phyloP scores from a whole-genome alignment of 2,888 invertebrate genomes.

The Dendrolimus pini region DNA sequence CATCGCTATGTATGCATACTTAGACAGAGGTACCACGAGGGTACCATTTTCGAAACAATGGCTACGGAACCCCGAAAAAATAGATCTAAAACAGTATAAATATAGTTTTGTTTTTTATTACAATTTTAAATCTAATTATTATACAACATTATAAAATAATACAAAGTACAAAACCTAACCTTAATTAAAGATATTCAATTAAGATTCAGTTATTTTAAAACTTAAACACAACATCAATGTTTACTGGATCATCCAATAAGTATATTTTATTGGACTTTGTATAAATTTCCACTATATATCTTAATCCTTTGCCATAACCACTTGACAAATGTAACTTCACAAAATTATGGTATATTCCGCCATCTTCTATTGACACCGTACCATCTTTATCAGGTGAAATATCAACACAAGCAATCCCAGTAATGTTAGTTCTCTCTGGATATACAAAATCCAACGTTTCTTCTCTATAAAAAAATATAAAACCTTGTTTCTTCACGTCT shows the following conservation, averaged over 20 bases:
- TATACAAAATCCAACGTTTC: constrained; percentile 23
- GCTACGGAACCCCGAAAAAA: too few species aligned
- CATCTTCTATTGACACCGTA: constrained; percentile 20
- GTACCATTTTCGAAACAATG: too few species aligned
- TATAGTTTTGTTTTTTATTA: too few species aligned
- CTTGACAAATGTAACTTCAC: constrained; percentile 31
- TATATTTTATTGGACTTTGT: constrained; percentile 11
- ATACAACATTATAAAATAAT: too few species aligned
- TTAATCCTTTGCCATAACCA: constrained; percentile 28
- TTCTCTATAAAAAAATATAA: constrained; percentile 32
- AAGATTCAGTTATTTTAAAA: too few species aligned
- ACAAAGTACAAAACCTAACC: too few species aligned
- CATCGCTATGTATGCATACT: too few species aligned
- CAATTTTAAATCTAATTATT: too few species aligned
- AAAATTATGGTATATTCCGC: constrained; percentile 25
- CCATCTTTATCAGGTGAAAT: constrained; percentile 28
- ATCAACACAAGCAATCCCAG: constrained; percentile 36
- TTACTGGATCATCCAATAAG: constrained; percentile 2
- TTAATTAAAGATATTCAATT: too few species aligned
- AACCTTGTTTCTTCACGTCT: constrained; percentile 37
- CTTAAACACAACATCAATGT: constrained; percentile 1
- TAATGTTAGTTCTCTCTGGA: constrained; percentile 32
- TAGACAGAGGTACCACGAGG: too few species aligned
- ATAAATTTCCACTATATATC: constrained; percentile 28
- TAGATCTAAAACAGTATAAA: too few species aligned